A percentile compares a stretch with the other conserved stretches of the same genome.
Conservation (phyloP, 1,140 invertebrate genomes). For the Psilanteris sp. region DNA sequence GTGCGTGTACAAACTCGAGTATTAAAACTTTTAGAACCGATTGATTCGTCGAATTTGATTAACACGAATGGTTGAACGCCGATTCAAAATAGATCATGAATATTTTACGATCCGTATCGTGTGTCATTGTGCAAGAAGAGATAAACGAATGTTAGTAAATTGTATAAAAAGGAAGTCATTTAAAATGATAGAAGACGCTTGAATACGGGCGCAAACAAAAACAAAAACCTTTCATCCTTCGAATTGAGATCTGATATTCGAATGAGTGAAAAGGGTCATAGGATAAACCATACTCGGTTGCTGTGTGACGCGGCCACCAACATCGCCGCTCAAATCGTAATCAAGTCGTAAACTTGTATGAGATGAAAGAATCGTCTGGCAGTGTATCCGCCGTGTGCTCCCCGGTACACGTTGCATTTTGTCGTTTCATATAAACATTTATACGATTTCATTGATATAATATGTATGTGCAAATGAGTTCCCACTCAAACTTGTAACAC, state of each 20-base stretch:
- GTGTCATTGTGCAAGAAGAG: too few relatives aligned
- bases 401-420: conserved; percentile 29
- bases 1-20: too few relatives aligned
- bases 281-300: conserved; percentile 16
- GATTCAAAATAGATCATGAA: too few relatives aligned
- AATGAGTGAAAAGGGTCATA: conserved; percentile 13
- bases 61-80: too few relatives aligned
- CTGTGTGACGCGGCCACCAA: conserved; percentile 46
- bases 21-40: too few relatives aligned
- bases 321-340: conserved; percentile 64
- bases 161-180: too few relatives aligned
- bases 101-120: too few relatives aligned
- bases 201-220: background rate
- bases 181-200: too few relatives aligned
- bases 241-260: conserved; percentile 16
- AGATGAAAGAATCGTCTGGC: conserved; percentile 67
- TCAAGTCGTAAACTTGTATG: conserved; percentile 67
- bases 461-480: conserved; percentile 59
- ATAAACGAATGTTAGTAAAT: too few relatives aligned
- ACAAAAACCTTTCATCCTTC: conserved; percentile 5
- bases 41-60: too few relatives aligned
- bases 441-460: conserved; percentile 70
- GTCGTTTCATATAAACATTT: conserved; percentile 71
- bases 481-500: conserved; percentile 17
- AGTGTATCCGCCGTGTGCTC: conserved; percentile 50